phyloP scores from a whole-genome alignment of 1,140 invertebrate species.

The Orius insidiosus region DNA sequence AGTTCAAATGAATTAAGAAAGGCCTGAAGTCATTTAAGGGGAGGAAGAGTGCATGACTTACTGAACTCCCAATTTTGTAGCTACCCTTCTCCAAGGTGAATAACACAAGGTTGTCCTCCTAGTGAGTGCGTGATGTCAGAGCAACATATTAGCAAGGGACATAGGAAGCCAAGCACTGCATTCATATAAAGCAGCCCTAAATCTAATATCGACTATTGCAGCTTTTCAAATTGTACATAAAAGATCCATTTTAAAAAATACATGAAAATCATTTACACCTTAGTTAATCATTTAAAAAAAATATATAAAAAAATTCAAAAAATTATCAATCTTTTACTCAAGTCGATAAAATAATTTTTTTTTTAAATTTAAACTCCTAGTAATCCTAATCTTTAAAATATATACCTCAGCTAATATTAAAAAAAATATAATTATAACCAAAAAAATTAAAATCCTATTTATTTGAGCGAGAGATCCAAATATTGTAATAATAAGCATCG shows the following conservation, averaged over 20 bases:
- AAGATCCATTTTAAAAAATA: not conserved
- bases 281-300: not conserved
- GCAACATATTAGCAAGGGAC: slow-evolving; percentile 27
- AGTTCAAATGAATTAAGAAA: no score
- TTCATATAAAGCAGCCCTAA: slow-evolving; percentile 13
- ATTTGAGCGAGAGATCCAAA: no score
- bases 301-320: not conserved
- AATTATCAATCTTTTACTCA: no score
- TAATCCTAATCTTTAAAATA: not conserved
- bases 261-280: not conserved
- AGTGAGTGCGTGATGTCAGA: slow-evolving; percentile 22
- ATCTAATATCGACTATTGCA: slow-evolving; percentile 4
- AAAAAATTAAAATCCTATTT: no score
- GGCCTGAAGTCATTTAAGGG: no score
- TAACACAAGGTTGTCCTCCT: slow-evolving; percentile 55
- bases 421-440: no score
- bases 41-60: slow-evolving; percentile 39
- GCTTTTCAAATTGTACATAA: not conserved
- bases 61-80: slow-evolving; percentile 82
- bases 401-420: no score
- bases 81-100: slow-evolving; percentile 77
- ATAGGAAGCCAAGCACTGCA: slow-evolving; percentile 10
- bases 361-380: not conserved
- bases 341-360: not conserved
- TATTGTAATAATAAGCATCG: no score